phyloP scores from a whole-genome alignment of 1,140 invertebrate species.

The Antheraea mylitta region DNA sequence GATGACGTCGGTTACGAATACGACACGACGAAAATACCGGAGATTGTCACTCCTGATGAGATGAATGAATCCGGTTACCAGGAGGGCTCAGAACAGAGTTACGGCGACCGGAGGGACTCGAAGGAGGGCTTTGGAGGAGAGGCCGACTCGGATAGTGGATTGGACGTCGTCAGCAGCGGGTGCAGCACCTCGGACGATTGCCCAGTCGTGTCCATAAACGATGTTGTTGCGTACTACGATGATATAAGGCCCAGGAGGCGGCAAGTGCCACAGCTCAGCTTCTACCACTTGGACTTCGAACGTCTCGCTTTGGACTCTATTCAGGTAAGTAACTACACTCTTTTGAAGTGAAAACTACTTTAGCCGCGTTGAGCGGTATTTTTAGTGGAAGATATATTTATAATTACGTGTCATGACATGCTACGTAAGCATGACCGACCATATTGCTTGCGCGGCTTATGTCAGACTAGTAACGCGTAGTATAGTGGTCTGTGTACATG shows the following conservation, averaged over 20 bases:
- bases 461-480: too few relatives aligned
- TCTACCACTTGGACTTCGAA: constrained; percentile 71
- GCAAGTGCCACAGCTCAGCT: constrained; percentile 83
- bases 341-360: too few relatives aligned
- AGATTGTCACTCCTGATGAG: constrained; percentile 65
- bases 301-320: constrained; percentile 65
- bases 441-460: too few relatives aligned
- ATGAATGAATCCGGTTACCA: constrained; percentile 71
- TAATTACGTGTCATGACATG: too few relatives aligned
- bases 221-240: constrained; percentile 75
- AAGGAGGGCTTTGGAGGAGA: constrained; percentile 68
- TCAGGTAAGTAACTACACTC: constrained; percentile 49
- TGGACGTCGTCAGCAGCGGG: constrained; percentile 66
- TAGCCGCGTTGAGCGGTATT: too few relatives aligned
- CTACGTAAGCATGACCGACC: too few relatives aligned
- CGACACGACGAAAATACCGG: constrained; percentile 63
- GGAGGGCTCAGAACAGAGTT: constrained; percentile 65
- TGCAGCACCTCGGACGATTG: constrained; percentile 69
- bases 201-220: constrained; percentile 75
- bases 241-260: constrained; percentile 63
- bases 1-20: constrained; percentile 66
- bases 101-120: constrained; percentile 59
- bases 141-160: constrained; percentile 65
- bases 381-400: too few relatives aligned
- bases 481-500: too few relatives aligned